A percentile compares a stretch with the other conserved stretches of the same genome.
Conservation (phyloP, 2,888 invertebrate genomes). For the Eutolmus rufibarbis region DNA sequence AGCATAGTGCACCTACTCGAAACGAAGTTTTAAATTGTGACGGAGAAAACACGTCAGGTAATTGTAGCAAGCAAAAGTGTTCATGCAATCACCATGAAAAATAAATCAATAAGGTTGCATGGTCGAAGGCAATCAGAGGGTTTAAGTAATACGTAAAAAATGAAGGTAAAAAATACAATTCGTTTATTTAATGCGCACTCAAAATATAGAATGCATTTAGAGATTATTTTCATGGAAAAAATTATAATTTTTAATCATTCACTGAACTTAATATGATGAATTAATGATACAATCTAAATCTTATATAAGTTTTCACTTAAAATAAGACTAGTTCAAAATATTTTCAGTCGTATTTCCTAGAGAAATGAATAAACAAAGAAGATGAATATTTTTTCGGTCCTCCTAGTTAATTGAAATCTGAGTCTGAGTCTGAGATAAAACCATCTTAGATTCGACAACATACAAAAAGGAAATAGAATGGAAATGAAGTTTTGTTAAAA, state of each 20-base stretch:
- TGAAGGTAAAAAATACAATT: neutral
- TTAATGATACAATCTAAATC: neutral
- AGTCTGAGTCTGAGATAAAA: neutral
- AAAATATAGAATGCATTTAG: neutral
- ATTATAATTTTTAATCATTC: neutral
- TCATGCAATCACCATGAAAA: constrained; percentile 16
- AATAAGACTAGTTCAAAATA: neutral
- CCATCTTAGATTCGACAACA: neutral
- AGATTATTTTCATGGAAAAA: neutral
- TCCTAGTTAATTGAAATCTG: neutral
- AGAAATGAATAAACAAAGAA: neutral
- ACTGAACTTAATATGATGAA: neutral
- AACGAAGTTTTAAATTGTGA: constrained; percentile 15
- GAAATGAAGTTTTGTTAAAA: neutral
- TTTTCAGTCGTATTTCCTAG: neutral
- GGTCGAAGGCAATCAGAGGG: neutral
- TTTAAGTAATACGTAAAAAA: neutral
- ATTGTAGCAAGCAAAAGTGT: constrained; percentile 14
- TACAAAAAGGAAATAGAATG: neutral
- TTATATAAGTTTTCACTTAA: neutral
- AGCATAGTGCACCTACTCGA: neutral
- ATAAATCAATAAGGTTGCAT: constrained; percentile 30
- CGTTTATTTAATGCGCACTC: neutral
- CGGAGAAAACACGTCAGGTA: constrained; percentile 27
- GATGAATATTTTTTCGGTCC: neutral